Evolutionary conservation across 1,140 invertebrate genomes (phyloP).

Genomic region (Drosophila serrata): DNA sequence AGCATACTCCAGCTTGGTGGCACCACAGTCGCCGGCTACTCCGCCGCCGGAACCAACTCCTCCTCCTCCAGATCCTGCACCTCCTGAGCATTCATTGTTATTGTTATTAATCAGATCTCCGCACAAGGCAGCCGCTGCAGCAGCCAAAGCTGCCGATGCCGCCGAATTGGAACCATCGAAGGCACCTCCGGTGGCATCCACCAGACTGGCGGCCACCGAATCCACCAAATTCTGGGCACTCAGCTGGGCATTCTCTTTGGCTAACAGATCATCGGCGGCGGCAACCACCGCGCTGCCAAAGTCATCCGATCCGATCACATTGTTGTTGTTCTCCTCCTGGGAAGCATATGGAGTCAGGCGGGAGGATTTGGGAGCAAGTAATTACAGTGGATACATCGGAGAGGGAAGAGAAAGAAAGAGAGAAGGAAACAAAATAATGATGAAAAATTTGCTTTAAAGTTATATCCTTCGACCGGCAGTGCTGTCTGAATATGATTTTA

Average conservation of each 20-base stretch:
- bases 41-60: slow-evolving; percentile 8
- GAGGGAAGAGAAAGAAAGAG: slow-evolving; percentile 13
- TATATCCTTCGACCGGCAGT: not conserved
- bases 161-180: slow-evolving; percentile 60
- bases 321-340: slow-evolving; percentile 82
- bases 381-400: not conserved
- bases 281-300: slow-evolving; percentile 70
- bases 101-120: slow-evolving; percentile 72
- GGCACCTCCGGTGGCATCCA: slow-evolving; percentile 44
- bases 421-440: slow-evolving; percentile 39
- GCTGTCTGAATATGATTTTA: not conserved
- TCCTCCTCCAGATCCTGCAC: slow-evolving; percentile 14
- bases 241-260: slow-evolving; percentile 73
- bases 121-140: slow-evolving; percentile 55
- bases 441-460: slow-evolving; percentile 30
- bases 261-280: slow-evolving; percentile 66
- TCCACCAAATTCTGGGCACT: slow-evolving; percentile 68
- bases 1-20: slow-evolving; percentile 54
- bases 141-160: slow-evolving; percentile 39
- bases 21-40: slow-evolving; percentile 26
- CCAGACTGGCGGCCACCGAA: slow-evolving; percentile 66
- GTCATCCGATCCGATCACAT: slow-evolving; percentile 68
- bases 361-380: slow-evolving; percentile 13
- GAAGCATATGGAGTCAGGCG: slow-evolving; percentile 49
- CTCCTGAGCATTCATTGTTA: slow-evolving; percentile 32